Evolutionary conservation across 2,888 invertebrate genomes (phyloP), one percentile per base, ranked within the genome.

Genomic region (Papilio elwesi): DNA sequence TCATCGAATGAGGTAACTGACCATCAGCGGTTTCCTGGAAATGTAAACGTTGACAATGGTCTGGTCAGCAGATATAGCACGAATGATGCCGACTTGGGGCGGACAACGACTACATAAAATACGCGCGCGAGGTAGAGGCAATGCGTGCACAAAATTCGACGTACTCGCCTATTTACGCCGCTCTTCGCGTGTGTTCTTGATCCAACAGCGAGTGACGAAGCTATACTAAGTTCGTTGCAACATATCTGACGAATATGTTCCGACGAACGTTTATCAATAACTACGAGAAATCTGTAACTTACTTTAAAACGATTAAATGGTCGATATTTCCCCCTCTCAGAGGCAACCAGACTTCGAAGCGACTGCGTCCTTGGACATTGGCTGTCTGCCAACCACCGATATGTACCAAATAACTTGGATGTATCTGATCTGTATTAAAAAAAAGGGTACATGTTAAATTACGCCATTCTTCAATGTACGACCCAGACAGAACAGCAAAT

Each of bases 231-330:
- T n/a, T n/a, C n/a, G n/a, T n/a, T n/a, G n/a, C n/a, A n/a, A n/a
- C n/a, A n/a, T n/a, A n/a, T n/a, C n/a, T n/a, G n/a, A n/a, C n/a
- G n/a, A n/a, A n/a, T n/a, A n/a, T n/a, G n/a, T n/a, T n/a, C n/a
- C n/a, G n/a, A n/a, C n/a, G n/a, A n/a, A n/a, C 13, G 9, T 26
- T 11, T 63, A 57, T 64, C 36, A 26, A 7, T 1, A 15, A 26
- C 4, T 13, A 49, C 4, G 49, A 3, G 49, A 15, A 12, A 11
- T 6, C 15, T 15, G 48, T 12, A 62, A 51, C 76, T 76, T 81
- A 93, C 94, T 91, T 94, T 94, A 76, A 94, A 94, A 70, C 94
- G 86, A 80, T 94, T 94, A 79, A 94, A 93, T 78, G 88, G 93
- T 36, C 94, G 78, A 64, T 85, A 89, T 75, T 90, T 90, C 74